A percentile compares a stretch with the other conserved stretches of the same genome.
Conservation (phyloP, 2,797 vertebrate species). For the Okamejei kenojei region DNA sequence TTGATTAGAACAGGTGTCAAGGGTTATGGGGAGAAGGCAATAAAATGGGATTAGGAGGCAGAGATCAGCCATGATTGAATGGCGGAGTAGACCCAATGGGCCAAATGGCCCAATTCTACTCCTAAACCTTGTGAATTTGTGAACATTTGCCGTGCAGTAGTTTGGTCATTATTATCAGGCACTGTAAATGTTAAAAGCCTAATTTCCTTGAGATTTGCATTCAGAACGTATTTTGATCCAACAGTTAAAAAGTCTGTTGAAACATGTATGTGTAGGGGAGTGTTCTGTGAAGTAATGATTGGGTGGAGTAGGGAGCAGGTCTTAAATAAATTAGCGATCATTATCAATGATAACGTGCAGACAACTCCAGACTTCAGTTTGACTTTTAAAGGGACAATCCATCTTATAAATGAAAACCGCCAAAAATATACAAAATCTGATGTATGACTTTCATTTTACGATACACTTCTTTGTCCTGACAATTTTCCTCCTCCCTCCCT, state of each 20-base stretch:
- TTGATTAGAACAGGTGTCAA: too few relatives aligned
- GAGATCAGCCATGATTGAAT: too few relatives aligned
- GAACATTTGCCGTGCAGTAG: not conserved
- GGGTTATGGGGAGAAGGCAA: too few relatives aligned
- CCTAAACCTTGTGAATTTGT: too few relatives aligned
- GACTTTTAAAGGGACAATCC: slow-evolving; percentile 6
- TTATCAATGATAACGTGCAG: not conserved
- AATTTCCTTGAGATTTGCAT: not conserved
- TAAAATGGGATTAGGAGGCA: too few relatives aligned
- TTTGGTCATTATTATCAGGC: not conserved
- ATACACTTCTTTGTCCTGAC: not conserved
- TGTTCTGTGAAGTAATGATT: slow-evolving; percentile 6
- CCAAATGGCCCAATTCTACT: too few relatives aligned
- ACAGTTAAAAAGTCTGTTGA: slow-evolving; percentile 14
- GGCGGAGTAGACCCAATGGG: too few relatives aligned
- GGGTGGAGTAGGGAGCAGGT: not conserved
- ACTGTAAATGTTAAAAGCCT: not conserved
- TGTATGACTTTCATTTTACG: not conserved
- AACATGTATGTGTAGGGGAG: slow-evolving; percentile 19
- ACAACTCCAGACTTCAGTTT: not conserved
- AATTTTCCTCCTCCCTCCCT: not conserved
- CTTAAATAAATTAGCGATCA: slow-evolving; percentile 29
- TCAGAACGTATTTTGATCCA: not conserved
- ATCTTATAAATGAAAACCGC: not conserved
- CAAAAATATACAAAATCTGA: not conserved